Percentiles rank a stretch among this genome's conserved stretches.
phyloP scores from a whole-genome alignment of 2,888 invertebrate genomes.

The Byasa hedistus region DNA sequence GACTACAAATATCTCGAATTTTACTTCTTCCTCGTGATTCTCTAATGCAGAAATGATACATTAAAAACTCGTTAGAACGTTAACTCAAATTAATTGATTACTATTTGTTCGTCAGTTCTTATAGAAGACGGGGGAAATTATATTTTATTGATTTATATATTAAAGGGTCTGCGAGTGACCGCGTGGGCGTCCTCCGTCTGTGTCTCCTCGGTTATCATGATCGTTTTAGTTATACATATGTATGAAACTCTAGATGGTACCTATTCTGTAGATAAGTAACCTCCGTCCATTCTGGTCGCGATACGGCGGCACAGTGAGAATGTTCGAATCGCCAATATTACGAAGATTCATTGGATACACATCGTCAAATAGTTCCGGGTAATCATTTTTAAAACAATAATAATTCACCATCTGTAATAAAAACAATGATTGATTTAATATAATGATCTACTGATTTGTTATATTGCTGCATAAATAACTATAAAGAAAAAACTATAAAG shows the following conservation, averaged over 20 bases:
- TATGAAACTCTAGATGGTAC: constrained; percentile 50
- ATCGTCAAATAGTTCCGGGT: constrained; percentile 83
- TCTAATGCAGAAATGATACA: too few species aligned
- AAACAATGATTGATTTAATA: not conserved
- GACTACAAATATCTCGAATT: not conserved
- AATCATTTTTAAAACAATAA: constrained; percentile 86
- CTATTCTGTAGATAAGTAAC: constrained; percentile 85
- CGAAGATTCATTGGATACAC: constrained; percentile 83
- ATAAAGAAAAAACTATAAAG: too few species aligned
- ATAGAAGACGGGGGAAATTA: too few species aligned
- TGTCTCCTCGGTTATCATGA: not conserved
- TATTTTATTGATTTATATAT: too few species aligned
- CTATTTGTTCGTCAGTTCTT: too few species aligned
- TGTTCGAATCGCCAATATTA: constrained; percentile 83
- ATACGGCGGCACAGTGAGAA: constrained; percentile 87
- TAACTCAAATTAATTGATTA: too few species aligned
- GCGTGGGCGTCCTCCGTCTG: not conserved
- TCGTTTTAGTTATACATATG: not conserved
- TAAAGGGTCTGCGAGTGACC: too few species aligned
- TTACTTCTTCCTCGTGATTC: not conserved
- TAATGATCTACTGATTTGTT: not conserved
- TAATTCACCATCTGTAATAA: constrained; percentile 84
- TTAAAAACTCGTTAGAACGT: too few species aligned
- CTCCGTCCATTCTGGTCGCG: constrained; percentile 87
- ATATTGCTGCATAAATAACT: not conserved